A percentile compares a stretch with the other conserved stretches of the same genome.
These are phyloP conservation scores for Anoura caudifer DNA, from an alignment of 2,113 vertebrate species.

Conservation along the genomic window DNA sequence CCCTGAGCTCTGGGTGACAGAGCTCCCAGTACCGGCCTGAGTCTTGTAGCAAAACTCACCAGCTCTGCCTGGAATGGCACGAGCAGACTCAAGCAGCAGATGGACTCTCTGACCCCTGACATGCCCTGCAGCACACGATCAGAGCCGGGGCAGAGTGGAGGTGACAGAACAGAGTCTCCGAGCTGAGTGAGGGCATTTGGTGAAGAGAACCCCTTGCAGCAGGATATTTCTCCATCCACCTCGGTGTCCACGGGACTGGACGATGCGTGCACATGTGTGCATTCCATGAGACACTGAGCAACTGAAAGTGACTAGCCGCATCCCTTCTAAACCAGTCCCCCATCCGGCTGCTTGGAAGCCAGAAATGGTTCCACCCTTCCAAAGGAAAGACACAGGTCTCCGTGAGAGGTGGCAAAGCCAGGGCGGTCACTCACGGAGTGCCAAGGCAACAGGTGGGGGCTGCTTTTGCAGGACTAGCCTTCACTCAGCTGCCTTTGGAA, in stretches of 20 bases:
- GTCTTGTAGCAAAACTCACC: constrained; percentile 39
- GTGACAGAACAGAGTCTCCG: not conserved
- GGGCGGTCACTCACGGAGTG: not conserved
- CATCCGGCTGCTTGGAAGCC: not conserved
- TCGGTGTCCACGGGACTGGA: fast-evolving
- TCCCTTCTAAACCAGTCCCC: not conserved
- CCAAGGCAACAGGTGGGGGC: too few species aligned
- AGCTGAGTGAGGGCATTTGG: not conserved
- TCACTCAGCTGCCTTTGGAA: not conserved
- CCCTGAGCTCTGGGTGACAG: constrained; percentile 73
- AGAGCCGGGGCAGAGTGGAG: not conserved
- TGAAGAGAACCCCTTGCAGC: not conserved
- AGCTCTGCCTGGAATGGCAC: constrained; percentile 31
- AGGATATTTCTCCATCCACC: not conserved
- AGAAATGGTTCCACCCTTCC: not conserved
- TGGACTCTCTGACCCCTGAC: constrained; percentile 46
- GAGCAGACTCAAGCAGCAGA: not conserved
- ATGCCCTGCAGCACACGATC: not conserved
- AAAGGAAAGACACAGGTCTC: not conserved
- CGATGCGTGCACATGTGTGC: too few species aligned
- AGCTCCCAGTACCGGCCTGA: constrained; percentile 56
- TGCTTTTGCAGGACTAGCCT: not conserved
- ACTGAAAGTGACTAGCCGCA: not conserved
- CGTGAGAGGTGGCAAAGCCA: not conserved
- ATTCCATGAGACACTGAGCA: not conserved